Conservation (phyloP, 2,113 vertebrate genomes). For the Axis porcinus region DNA sequence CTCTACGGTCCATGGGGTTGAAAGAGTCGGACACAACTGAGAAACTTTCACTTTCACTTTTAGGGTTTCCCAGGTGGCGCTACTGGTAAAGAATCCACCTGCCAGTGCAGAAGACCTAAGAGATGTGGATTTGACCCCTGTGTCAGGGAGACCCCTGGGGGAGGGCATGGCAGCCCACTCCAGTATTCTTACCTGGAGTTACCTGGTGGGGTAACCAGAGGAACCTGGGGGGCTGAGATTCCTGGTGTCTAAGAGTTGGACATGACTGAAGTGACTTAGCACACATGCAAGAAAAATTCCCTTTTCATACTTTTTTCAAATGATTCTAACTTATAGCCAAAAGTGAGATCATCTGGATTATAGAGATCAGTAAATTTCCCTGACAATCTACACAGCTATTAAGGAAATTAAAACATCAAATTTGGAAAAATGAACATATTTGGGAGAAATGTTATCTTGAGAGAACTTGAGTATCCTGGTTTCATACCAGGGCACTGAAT, state of each 20-base stretch:
- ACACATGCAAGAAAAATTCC: not conserved
- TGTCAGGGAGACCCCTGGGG: not conserved
- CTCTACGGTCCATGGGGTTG: not conserved
- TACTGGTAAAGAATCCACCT: not conserved
- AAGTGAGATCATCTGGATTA: not conserved
- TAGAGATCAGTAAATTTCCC: not conserved
- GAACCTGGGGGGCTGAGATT: not conserved
- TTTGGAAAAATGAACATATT: not conserved
- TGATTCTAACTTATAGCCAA: not conserved
- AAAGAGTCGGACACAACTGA: not conserved
- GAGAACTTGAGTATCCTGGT: not conserved
- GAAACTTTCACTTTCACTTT: not conserved
- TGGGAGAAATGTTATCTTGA: not conserved
- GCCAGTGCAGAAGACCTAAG: not conserved
- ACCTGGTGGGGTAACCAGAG: not conserved
- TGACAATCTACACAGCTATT: not conserved
- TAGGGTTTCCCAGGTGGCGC: not conserved
- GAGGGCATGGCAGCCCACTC: not conserved
- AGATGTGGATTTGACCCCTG: not conserved
- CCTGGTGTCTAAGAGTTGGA: not conserved
- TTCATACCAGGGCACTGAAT: not conserved
- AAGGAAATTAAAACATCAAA: not conserved
- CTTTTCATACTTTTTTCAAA: not conserved
- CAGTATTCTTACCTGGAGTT: not conserved
- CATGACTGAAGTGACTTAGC: not conserved